Percentiles rank a stretch among this genome's conserved stretches.
These are phyloP conservation scores for Drosophila affinis DNA, from an alignment of 2,888 invertebrate genomes.

Conservation along the genomic window DNA sequence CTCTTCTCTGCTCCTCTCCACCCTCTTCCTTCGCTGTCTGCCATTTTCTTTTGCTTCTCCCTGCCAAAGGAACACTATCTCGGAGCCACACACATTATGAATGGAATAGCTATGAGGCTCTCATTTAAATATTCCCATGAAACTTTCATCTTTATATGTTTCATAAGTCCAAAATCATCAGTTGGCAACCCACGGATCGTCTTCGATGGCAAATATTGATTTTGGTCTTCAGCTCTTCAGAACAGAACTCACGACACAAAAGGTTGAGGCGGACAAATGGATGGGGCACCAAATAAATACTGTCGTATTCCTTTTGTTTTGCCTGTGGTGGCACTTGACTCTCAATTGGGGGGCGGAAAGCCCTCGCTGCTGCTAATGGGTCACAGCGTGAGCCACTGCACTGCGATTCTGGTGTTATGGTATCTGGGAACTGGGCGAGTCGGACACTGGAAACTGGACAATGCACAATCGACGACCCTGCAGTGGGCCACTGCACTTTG, in stretches of 20 bases:
- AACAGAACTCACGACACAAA: slow-evolving; percentile 25
- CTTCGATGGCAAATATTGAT: slow-evolving; percentile 59
- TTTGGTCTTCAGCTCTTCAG: slow-evolving; percentile 44
- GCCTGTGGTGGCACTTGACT: slow-evolving; percentile 63
- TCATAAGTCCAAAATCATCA: slow-evolving; percentile 15
- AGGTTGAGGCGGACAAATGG: slow-evolving; percentile 41
- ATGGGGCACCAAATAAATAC: slow-evolving; percentile 36
- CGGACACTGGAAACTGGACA: slow-evolving; percentile 29
- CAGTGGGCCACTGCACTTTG: slow-evolving; percentile 66
- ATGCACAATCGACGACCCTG: slow-evolving; percentile 53
- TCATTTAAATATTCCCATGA: no score
- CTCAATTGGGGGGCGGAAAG: slow-evolving; percentile 63
- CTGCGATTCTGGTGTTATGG: not conserved
- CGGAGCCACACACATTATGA: not conserved
- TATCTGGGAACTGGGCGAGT: slow-evolving; percentile 20
- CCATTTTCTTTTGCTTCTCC: slow-evolving; percentile 40
- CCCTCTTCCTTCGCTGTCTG: not conserved
- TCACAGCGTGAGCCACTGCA: slow-evolving; percentile 26
- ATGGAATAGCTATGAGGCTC: not conserved
- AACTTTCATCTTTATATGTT: not conserved
- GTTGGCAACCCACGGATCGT: slow-evolving; percentile 8
- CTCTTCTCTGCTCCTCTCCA: slow-evolving; percentile 4
- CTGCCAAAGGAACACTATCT: not conserved
- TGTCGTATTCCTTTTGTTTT: slow-evolving; percentile 21
- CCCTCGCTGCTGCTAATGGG: slow-evolving; percentile 47